Evolutionary conservation across 2,888 invertebrate species (phyloP), one percentile per base, ranked within the genome.

Genomic region (Candidula unifasciata): DNA sequence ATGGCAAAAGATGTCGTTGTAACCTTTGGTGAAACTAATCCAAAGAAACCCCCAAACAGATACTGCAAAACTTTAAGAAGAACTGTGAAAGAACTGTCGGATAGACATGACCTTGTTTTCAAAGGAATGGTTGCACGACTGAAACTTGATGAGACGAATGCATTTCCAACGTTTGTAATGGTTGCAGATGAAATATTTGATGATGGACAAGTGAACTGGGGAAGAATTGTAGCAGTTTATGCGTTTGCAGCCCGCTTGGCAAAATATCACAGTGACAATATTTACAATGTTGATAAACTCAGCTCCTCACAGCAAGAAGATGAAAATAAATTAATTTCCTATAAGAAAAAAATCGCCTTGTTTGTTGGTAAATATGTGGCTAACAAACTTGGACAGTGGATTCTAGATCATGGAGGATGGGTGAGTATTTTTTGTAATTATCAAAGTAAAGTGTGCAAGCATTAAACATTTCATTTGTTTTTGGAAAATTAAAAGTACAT

Each of bases 191-290:
- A 92, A 89, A 92, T 93, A 54, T 93, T 93, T 87, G 90, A 90
- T 84, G 93, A 93, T 88, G 91, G 91, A 57, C 90, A 91, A 79
- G 91, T 91, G 68, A 93, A 93, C 86, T 93, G 93, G 93, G 93
- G 93, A 44, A 88, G 93, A 81, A 90, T 93, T 35, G 92, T 93
- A 44, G 91, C 92, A 68, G 91, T 93, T 30, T 93, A 92, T 87
- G 91, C 93, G 21, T 93, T 93, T 89, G 92, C 92, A 68, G 90
- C 90, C 8, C 87, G 91, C 78, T 82, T 93, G 33, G 90, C 91
- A 2, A 87, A 88, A 60, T 89, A 90, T 86, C 89, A 91, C 78
- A 54, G 1, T n/a, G 77, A 79, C 33, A 80, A 60, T 60, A 73
- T 44, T 44, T 57, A 33, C n/a, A 66, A 64, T 10, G 44, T 44